A percentile compares a stretch with the other conserved stretches of the same genome.
Evolutionary conservation across 1,140 invertebrate genomes (phyloP).

Genomic region (Bombyx mandarina): DNA sequence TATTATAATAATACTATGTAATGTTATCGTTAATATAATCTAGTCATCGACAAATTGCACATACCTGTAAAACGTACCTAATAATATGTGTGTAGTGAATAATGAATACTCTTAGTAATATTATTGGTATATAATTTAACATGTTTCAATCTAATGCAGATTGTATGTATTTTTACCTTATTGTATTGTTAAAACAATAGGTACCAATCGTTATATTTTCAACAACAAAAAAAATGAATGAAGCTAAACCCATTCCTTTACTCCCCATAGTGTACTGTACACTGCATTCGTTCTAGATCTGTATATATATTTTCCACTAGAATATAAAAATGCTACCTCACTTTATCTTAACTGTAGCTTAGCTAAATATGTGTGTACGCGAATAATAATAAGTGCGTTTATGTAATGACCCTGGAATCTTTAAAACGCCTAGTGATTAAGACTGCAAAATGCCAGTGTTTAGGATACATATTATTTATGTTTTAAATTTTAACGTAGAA

Average conservation of each 20-base stretch:
- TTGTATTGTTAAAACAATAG: no score
- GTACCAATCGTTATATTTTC: no score
- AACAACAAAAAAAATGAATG: no score
- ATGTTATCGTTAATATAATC: conserved; percentile 64
- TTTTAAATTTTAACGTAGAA: conserved; percentile 34
- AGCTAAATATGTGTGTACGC: conserved; percentile 29
- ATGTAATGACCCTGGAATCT: no score
- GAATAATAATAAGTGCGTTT: conserved; percentile 5
- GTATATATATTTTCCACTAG: conserved; percentile 66
- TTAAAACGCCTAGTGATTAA: conserved; percentile 18
- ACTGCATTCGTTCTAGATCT: conserved; percentile 51
- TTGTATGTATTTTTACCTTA: no score
- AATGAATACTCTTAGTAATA: conserved; percentile 42
- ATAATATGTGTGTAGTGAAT: conserved; percentile 54
- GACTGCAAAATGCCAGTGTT: conserved; percentile 62
- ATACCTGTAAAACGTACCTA: conserved; percentile 43
- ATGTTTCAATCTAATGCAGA: no score
- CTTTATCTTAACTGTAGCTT: conserved; percentile 64
- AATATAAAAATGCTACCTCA: conserved; percentile 68
- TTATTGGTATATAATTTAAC: no score
- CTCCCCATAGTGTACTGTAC: background rate
- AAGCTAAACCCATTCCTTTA: no score
- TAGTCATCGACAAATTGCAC: conserved; percentile 70
- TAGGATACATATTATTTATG: conserved; percentile 33
- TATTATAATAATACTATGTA: conserved; percentile 21